Evolutionary conservation across 2,113 vertebrate species (phyloP), one percentile per base, ranked within the genome.

Genomic region (Clarias macrocephalus): DNA sequence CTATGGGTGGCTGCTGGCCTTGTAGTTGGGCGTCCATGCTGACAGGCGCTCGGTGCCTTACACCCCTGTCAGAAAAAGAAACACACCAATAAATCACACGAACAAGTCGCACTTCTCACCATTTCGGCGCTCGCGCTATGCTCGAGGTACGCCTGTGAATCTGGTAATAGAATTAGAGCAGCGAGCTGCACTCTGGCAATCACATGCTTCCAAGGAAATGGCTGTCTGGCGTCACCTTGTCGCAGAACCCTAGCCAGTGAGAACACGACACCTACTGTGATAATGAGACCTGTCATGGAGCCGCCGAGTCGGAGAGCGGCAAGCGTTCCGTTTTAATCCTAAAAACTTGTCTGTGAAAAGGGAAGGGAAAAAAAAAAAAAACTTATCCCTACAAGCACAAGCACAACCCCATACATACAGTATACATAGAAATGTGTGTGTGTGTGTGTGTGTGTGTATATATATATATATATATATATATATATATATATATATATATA

Each of bases 21-120:
- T 97, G 97, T 82, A 96, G 94, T 87, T 97, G 97, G 60, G 95
- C 96, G 91, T 99, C 97, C 98, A 99, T 99, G 91, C 92, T 95
- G 88, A 88, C 92, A 92, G 60, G 86, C 89, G 91, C 85, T 88
- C 85, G 89, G 42, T 93, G 92, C 91, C 92, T 91, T 80, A 94
- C 90, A 83, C 92, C 89, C 94, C 97, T 98, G 94, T 75, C 92
- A 93, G 94, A 91, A 89, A 83, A 86, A 87, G 83, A 91, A 85
- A 88, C 83, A 89, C 87, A 88, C 87, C 86, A 88, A 85, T 85
- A 84, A 88, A 87, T 79, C 63, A 86, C 88, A 83, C 37, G 48
- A 88, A 66, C 89, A 82, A 73, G 30, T 75, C 30, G 88, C 73
- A 19, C 23, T 75, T 86, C 83, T 76, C 77, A 86, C 85, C 84